Percentiles rank a stretch among this genome's conserved stretches.
These are phyloP conservation scores for Dolichallabes microphthalmus DNA, from an alignment of 2,113 vertebrate genomes.

Conservation along the genomic window DNA sequence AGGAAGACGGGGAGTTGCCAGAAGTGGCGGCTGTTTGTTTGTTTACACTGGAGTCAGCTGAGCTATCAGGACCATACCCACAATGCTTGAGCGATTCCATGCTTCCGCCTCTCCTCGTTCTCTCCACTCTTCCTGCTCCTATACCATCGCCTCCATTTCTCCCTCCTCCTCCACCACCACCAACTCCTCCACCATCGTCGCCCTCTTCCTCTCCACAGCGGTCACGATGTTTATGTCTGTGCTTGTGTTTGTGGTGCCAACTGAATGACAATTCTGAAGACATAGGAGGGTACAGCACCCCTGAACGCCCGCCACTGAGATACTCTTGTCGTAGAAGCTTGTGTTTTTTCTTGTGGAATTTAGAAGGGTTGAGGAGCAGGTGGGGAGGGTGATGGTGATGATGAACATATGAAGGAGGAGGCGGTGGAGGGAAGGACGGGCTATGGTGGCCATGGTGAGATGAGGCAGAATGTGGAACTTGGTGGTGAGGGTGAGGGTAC, in stretches of 20 bases:
- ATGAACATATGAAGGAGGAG: conserved; percentile 75
- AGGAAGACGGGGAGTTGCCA: conserved; percentile 76
- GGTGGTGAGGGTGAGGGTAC: conserved; percentile 84
- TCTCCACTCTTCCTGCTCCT: conserved; percentile 62
- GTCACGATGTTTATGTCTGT: conserved; percentile 93
- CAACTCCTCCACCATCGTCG: conserved; percentile 52
- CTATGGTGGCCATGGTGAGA: conserved; percentile 84
- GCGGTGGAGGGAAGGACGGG: conserved; percentile 82
- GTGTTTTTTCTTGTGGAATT: conserved; percentile 98
- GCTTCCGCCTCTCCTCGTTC: conserved; percentile 76
- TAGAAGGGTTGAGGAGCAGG: conserved; percentile 91
- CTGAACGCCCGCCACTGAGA: conserved; percentile 81
- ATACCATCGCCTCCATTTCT: conserved; percentile 64
- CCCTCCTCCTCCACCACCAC: conserved; percentile 50
- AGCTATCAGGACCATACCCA: conserved; percentile 83
- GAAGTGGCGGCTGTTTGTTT: conserved; percentile 64
- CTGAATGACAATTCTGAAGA: conserved; percentile 95
- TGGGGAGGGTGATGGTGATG: conserved; percentile 84
- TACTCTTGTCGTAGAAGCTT: conserved; percentile 94
- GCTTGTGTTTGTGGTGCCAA: conserved; percentile 98
- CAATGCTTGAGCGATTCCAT: conserved; percentile 91
- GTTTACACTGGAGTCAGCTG: conserved; percentile 56
- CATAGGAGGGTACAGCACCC: conserved; percentile 90
- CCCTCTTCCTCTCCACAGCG: conserved; percentile 61
- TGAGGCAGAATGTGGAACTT: conserved; percentile 72